A percentile compares a stretch with the other conserved stretches of the same genome.
These are phyloP conservation scores for Danio choprae DNA, from an alignment of 2,797 vertebrate genomes.

Conservation along the genomic window DNA sequence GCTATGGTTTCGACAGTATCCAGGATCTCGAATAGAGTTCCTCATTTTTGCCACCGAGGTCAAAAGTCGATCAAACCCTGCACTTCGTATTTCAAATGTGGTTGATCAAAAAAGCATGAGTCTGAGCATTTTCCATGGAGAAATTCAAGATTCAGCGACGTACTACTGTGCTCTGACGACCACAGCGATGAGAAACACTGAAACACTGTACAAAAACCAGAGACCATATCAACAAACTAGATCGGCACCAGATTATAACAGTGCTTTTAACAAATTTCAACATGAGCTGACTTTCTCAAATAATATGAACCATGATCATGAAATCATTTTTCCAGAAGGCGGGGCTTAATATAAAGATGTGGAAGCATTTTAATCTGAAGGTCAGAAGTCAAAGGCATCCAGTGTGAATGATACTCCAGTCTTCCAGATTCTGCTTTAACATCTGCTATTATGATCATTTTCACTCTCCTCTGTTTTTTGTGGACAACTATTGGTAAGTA, in stretches of 20 bases:
- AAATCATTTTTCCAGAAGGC: not conserved
- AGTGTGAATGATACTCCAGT: not conserved
- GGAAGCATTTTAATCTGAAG: not conserved
- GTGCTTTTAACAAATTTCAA: too few species aligned
- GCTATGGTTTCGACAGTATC: constrained; percentile 44
- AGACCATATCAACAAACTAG: too few species aligned
- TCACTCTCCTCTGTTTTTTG: constrained; percentile 3
- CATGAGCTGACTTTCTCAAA: too few species aligned
- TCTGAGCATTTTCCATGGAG: constrained; percentile 14
- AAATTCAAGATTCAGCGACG: constrained; percentile 8
- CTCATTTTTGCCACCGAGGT: constrained; percentile 8
- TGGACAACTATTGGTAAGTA: constrained; percentile 20
- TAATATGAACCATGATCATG: too few species aligned
- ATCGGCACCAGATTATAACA: too few species aligned
- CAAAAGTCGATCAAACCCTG: not conserved
- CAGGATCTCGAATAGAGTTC: not conserved
- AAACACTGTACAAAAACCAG: not conserved
- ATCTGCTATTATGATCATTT: constrained; percentile 8
- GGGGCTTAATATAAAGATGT: too few species aligned
- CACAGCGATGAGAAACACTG: not conserved
- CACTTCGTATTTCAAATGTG: not conserved
- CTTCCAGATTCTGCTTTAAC: not conserved
- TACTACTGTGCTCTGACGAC: constrained; percentile 23
- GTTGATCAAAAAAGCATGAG: not conserved
- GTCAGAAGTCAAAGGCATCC: not conserved